Conservation (phyloP, 1,140 invertebrate species). For the Tetramorium parvispinum region DNA sequence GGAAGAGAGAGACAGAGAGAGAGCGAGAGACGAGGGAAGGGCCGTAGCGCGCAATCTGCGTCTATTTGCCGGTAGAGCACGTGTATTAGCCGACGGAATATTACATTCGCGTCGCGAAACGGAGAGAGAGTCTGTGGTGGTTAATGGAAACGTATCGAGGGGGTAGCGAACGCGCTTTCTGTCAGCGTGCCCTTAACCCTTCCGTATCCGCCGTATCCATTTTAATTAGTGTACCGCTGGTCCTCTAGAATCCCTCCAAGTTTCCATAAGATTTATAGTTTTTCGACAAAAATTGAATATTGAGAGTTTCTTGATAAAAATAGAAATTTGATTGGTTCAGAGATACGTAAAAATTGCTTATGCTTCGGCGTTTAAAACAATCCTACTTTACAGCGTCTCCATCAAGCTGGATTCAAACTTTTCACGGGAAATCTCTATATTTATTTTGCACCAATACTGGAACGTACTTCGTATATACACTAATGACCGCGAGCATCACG, state of each 20-base stretch:
- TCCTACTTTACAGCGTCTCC: neutral
- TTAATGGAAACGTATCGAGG: slow-evolving; percentile 56
- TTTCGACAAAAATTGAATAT: neutral
- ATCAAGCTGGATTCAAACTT: neutral
- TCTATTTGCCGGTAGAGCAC: slow-evolving; percentile 21
- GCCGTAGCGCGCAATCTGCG: slow-evolving; percentile 21
- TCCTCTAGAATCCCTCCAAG: neutral
- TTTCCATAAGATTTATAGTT: neutral
- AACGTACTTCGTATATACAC: neutral
- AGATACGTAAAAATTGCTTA: neutral
- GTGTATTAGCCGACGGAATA: slow-evolving; percentile 43
- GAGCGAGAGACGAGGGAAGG: neutral
- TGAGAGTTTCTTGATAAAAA: neutral
- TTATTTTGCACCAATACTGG: neutral
- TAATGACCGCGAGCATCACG: slow-evolving; percentile 3
- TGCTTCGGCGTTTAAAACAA: neutral
- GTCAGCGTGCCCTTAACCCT: slow-evolving; percentile 8
- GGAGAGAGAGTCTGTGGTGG: slow-evolving; percentile 18
- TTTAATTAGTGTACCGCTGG: slow-evolving; percentile 33
- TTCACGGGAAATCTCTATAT: neutral
- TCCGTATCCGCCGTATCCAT: neutral
- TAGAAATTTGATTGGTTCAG: neutral
- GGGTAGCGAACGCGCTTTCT: slow-evolving; percentile 33
- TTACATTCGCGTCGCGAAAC: slow-evolving; percentile 37
- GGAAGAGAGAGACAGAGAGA: neutral